These are phyloP conservation scores for Origma solitaria DNA, from an alignment of 2,113 vertebrate genomes.

Conservation along the genomic window DNA sequence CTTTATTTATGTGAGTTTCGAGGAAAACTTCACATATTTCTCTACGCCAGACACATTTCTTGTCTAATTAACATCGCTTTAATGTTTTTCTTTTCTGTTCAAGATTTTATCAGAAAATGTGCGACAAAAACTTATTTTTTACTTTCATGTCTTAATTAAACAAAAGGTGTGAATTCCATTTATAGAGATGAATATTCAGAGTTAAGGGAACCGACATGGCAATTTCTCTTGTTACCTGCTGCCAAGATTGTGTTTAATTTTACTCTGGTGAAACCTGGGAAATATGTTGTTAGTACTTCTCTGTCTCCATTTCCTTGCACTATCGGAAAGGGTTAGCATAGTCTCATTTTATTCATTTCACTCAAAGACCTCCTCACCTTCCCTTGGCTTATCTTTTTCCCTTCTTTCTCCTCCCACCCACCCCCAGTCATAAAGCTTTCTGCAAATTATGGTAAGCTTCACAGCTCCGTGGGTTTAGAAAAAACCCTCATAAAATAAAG, in stretches of 20 bases:
- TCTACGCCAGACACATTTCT: background rate
- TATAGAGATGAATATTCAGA: background rate
- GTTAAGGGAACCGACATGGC: background rate
- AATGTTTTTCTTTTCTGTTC: background rate
- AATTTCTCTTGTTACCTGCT: background rate
- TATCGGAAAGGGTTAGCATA: background rate
- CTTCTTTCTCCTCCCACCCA: background rate
- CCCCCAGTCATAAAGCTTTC: background rate
- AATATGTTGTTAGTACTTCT: background rate
- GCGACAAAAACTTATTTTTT: background rate
- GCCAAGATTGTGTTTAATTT: background rate
- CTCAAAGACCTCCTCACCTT: background rate
- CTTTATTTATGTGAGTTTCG: background rate
- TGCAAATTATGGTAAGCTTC: slow-evolving; percentile 49
- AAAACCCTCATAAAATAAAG: slow-evolving; percentile 36
- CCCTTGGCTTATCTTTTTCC: background rate
- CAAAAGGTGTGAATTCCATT: background rate
- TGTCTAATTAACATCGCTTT: background rate
- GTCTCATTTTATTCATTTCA: background rate
- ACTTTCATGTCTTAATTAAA: background rate
- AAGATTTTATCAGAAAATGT: background rate
- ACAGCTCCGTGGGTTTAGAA: background rate
- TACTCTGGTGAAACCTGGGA: background rate
- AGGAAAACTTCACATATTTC: background rate
- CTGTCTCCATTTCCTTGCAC: background rate